phyloP scores from a whole-genome alignment of 2,888 invertebrate species.

The Camptogramma bilineatum region DNA sequence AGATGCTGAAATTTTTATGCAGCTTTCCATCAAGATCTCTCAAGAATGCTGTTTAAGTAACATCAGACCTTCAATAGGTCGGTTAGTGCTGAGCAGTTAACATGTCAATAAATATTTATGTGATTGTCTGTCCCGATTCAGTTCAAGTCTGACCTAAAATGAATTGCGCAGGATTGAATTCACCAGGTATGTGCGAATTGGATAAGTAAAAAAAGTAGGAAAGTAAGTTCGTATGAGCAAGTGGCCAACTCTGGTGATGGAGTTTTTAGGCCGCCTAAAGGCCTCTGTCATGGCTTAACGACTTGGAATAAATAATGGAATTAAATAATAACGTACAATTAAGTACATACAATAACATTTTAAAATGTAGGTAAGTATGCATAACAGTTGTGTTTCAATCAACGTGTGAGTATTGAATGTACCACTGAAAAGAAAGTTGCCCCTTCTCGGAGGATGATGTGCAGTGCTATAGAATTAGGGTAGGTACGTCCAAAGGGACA shows the following conservation, averaged over 20 bases:
- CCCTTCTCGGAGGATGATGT: too few relatives aligned
- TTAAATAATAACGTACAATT: constrained; percentile 3
- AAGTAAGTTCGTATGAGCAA: too few relatives aligned
- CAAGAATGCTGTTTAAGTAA: constrained; percentile 31
- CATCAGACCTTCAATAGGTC: constrained; percentile 27
- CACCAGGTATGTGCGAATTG: constrained; percentile 15
- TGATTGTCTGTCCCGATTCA: constrained; percentile 32
- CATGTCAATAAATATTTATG: constrained; percentile 37
- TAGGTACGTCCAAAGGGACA: too few relatives aligned
- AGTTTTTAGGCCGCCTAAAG: too few relatives aligned
- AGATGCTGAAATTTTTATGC: too few relatives aligned
- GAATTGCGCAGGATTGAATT: constrained; percentile 19
- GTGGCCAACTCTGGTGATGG: too few relatives aligned
- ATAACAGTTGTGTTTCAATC: neutral
- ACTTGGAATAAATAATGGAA: too few relatives aligned
- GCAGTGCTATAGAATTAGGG: too few relatives aligned
- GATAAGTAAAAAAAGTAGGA: too few relatives aligned
- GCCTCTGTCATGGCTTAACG: too few relatives aligned
- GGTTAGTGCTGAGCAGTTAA: constrained; percentile 41
- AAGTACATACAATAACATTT: neutral
- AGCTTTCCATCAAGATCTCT: constrained; percentile 27
- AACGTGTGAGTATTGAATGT: neutral
- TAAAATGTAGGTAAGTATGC: neutral
- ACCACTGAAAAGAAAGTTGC: too few relatives aligned
- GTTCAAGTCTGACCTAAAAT: constrained; percentile 30